These are phyloP conservation scores for Yponomeuta evonymella DNA, from an alignment of 2,888 invertebrate species.

Conservation along the genomic window DNA sequence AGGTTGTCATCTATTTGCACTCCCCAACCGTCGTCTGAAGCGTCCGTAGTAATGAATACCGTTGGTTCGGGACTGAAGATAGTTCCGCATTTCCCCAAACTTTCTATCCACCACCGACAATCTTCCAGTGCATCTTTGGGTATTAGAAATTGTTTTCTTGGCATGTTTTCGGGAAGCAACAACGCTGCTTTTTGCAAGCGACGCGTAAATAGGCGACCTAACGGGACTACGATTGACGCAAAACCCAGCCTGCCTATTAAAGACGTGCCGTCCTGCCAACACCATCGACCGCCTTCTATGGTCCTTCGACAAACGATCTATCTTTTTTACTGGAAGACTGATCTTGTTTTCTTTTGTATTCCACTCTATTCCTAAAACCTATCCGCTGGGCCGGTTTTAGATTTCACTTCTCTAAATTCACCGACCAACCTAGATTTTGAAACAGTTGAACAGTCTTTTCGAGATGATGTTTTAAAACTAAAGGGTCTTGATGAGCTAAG, in stretches of 20 bases:
- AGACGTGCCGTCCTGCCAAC: constrained; percentile 20
- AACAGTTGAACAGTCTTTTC: neutral
- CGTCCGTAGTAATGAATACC: constrained; percentile 26
- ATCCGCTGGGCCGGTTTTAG: neutral
- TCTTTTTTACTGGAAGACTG: neutral
- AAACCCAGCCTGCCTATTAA: constrained; percentile 24
- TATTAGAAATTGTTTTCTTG: neutral
- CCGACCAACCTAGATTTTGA: neutral
- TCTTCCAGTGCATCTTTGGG: constrained; percentile 18
- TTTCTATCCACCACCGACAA: constrained; percentile 22
- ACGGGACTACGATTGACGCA: constrained; percentile 21
- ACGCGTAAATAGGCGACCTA: constrained; percentile 21
- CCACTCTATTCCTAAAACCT: neutral
- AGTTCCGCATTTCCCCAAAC: constrained; percentile 10
- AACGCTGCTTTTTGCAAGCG: constrained; percentile 20
- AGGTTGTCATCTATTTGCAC: constrained; percentile 19
- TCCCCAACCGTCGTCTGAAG: constrained; percentile 27
- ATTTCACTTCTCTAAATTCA: constrained; percentile 5
- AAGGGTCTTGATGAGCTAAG: neutral
- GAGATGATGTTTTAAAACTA: neutral
- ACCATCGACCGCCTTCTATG: constrained; percentile 16
- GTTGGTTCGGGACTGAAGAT: constrained; percentile 18
- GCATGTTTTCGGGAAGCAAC: constrained; percentile 6
- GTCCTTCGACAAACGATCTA: neutral
- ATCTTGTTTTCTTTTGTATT: neutral